Evolutionary conservation across 2,888 invertebrate genomes (phyloP).

Genomic region (Drosophila formosana): DNA sequence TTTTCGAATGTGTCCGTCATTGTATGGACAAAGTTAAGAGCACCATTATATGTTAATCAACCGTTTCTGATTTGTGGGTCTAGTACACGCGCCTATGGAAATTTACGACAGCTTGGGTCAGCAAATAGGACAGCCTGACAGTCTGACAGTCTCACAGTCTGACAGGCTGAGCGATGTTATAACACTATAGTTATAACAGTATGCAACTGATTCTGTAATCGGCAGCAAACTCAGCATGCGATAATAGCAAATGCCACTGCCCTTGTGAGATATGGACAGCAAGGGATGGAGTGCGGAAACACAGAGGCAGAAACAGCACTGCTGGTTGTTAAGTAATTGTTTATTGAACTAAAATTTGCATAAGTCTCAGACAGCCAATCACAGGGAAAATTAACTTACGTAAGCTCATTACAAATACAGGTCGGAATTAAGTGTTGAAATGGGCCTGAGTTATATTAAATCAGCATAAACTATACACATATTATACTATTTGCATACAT

Average conservation of each 20-base stretch:
- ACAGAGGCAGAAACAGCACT: background rate
- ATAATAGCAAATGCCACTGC: slow-evolving; percentile 25
- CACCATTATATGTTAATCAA: slow-evolving; percentile 13
- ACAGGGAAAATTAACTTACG: slow-evolving; percentile 25
- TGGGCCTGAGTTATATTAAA: slow-evolving; percentile 1
- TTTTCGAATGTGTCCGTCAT: slow-evolving; percentile 45
- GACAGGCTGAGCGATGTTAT: background rate
- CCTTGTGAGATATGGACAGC: background rate
- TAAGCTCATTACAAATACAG: slow-evolving; percentile 5
- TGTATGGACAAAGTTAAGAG: slow-evolving; percentile 6
- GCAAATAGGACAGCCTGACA: too few relatives aligned
- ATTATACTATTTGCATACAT: slow-evolving; percentile 1
- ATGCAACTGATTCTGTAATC: slow-evolving; percentile 54
- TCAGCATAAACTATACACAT: slow-evolving; percentile 14
- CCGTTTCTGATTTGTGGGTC: slow-evolving; percentile 9
- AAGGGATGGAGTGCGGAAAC: background rate
- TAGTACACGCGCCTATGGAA: slow-evolving; percentile 50
- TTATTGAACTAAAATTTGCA: slow-evolving; percentile 32
- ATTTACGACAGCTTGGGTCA: slow-evolving; percentile 36
- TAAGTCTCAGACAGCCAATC: slow-evolving; percentile 18
- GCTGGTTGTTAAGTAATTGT: slow-evolving; percentile 25
- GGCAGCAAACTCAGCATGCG: slow-evolving; percentile 10
- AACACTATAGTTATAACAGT: slow-evolving; percentile 22
- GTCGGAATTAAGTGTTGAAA: background rate
- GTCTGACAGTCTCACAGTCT: too few relatives aligned